These are phyloP conservation scores for Bicyclus anynana DNA, from an alignment of 1,140 invertebrate species.

Conservation along the genomic window DNA sequence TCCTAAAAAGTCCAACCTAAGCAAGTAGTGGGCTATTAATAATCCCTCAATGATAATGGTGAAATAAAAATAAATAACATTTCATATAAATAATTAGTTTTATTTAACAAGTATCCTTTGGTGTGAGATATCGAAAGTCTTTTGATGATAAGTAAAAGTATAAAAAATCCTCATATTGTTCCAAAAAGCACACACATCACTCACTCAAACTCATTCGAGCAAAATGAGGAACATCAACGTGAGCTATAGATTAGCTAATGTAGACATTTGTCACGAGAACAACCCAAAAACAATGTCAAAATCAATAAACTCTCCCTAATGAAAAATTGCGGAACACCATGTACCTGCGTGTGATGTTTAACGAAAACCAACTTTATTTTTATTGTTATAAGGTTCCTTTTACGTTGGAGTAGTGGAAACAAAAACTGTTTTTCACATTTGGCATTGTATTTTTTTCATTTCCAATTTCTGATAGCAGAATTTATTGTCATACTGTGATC, in stretches of 20 bases:
- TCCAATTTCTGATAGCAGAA: constrained; percentile 47
- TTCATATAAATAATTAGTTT: too few relatives aligned
- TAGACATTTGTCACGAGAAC: neutral
- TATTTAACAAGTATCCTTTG: too few relatives aligned
- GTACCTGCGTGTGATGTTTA: neutral
- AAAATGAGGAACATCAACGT: neutral
- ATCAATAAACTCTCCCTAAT: neutral
- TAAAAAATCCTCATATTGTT: too few relatives aligned
- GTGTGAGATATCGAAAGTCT: too few relatives aligned
- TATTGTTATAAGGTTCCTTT: neutral
- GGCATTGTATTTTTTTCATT: constrained; percentile 17
- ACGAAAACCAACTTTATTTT: neutral
- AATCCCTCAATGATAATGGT: too few relatives aligned
- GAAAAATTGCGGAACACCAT: neutral
- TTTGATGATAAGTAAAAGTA: too few relatives aligned
- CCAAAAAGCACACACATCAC: neutral
- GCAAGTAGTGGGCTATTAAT: too few relatives aligned
- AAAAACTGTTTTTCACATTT: constrained; percentile 1
- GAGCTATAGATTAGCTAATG: neutral
- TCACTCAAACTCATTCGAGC: neutral
- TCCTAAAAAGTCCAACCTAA: too few relatives aligned
- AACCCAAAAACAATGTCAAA: neutral
- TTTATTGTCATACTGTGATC: constrained; percentile 32
- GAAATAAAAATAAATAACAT: too few relatives aligned
- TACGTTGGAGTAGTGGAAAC: neutral